Evolutionary conservation across 2,113 vertebrate species (phyloP).

Genomic region (Tyto alba): DNA sequence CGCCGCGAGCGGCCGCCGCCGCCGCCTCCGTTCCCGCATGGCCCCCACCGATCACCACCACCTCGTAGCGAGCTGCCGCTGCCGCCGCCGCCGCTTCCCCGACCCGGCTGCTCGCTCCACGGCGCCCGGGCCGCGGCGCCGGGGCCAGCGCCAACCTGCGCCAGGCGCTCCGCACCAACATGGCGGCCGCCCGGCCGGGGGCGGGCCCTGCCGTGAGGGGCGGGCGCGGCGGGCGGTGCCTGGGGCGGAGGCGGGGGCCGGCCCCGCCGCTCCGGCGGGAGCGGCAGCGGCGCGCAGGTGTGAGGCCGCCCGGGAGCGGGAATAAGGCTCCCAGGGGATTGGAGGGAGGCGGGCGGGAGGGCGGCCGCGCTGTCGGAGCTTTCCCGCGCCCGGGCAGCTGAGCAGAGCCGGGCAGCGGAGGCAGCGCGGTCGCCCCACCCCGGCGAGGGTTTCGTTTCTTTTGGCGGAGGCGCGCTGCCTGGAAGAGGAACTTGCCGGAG

Average conservation of each 20-base stretch:
- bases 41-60: slow-evolving; percentile 89
- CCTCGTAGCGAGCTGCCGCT: slow-evolving; percentile 72
- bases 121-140: not conserved
- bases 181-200: not conserved
- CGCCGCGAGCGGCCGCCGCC: slow-evolving; percentile 82
- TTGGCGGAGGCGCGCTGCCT: not conserved
- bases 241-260: no score
- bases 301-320: not conserved
- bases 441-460: not conserved
- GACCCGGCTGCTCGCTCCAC: not conserved
- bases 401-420: not conserved
- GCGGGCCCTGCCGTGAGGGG: no score
- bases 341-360: not conserved
- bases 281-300: no score
- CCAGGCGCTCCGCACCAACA: slow-evolving; percentile 20
- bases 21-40: slow-evolving; percentile 91
- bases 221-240: not conserved
- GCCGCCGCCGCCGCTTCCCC: not conserved
- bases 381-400: not conserved
- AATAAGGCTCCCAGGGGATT: not conserved
- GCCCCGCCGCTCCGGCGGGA: not conserved
- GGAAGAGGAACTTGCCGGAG: not conserved
- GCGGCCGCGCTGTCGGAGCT: no score
- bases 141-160: not conserved
- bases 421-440: no score